Base-by-base conservation (phyloP, 2,888 invertebrate species). In the Slavum lentiscoides region DNA sequence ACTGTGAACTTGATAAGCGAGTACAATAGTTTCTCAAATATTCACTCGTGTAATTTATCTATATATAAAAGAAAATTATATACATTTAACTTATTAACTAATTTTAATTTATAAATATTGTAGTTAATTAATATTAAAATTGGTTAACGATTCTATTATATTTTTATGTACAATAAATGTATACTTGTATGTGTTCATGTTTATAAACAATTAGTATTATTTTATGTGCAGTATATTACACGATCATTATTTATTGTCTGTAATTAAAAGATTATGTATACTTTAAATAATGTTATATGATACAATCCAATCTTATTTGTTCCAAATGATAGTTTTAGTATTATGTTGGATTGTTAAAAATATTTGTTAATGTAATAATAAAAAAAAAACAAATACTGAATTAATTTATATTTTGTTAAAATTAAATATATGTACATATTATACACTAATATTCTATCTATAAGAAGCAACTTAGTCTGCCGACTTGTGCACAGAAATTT, bases 31-130 rank as follows among this genome's bases (percentile, higher is more conserved):
- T 66, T 64, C 21, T 66, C 37, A 39, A 58, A 58, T 39, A 21
- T 66, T 66, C 5, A 66, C 21, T 66, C 0, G 30, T 72, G n/a
- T 61, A 61, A 30, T 73, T 61, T 72, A 72, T 74, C 30, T 55
- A 55, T 37, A 21, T 55, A 55, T 37, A 21, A 64, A 43, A 21
- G 13, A 5, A 67, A 21, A 49, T 68, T 68, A 53, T 68, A 53
- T 23, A 23, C 21, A 68, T 62, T 53, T n/a, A 30, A 37, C 53
- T 74, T 66, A 55, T 64, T 74, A 55, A 74, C 39, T 58, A 66
- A 74, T 74, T 74, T 21, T 55, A 58, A 74, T 66, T 67, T 11
- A 58, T 39, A 55, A 66, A 58, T 7, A 74, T 55, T 74, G 64
- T 74, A 74, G 49, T 21, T 74, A 55, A 66, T 55, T 66, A 37